Percentiles rank a stretch among this genome's conserved stretches.
Conservation (phyloP, 2,797 vertebrate genomes). For the Dermochelys coriacea region DNA sequence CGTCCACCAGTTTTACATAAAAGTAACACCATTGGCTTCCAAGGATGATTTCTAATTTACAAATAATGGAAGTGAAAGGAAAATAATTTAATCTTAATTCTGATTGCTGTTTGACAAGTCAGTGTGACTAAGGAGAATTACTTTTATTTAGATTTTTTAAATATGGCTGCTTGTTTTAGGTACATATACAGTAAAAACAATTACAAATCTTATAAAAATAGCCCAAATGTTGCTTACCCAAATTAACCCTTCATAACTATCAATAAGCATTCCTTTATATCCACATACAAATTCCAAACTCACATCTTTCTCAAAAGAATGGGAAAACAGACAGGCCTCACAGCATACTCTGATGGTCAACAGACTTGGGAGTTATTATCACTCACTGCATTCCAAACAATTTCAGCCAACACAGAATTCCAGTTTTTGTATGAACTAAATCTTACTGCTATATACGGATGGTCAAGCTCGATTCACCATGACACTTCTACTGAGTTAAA, state of each 20-base stretch:
- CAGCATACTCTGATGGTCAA: neutral
- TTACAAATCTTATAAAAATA: neutral
- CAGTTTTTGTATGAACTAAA: neutral
- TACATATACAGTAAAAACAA: slow-evolving; percentile 1
- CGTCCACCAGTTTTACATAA: neutral
- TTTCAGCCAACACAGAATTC: slow-evolving; percentile 10
- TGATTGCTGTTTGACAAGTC: neutral
- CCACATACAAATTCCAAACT: neutral
- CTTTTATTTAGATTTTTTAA: neutral
- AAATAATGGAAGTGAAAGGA: neutral
- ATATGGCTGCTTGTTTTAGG: neutral
- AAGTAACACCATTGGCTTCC: neutral
- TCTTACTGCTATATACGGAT: neutral
- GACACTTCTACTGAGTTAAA: neutral
- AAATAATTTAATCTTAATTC: neutral
- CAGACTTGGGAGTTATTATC: neutral
- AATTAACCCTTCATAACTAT: neutral
- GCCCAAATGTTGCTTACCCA: neutral
- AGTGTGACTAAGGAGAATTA: neutral
- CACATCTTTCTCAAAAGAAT: neutral
- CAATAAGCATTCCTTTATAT: neutral
- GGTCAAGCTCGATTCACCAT: neutral
- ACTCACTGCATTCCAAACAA: neutral
- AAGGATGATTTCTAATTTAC: neutral
- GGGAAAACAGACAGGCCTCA: neutral